Evolutionary conservation across 2,113 vertebrate genomes (phyloP).

Genomic region (Channa argus): DNA sequence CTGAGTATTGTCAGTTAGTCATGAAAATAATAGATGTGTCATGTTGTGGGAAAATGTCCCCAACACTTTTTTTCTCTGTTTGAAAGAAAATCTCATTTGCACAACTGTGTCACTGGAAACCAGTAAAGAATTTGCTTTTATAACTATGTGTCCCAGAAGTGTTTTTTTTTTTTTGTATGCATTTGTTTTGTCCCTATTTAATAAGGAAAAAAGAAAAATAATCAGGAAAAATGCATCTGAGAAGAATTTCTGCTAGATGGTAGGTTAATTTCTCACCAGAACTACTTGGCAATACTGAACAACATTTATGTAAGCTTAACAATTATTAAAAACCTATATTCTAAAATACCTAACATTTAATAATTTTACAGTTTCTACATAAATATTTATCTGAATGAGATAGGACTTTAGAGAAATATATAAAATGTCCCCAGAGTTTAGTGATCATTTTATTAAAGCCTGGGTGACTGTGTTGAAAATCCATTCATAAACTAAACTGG

Average conservation of each 20-base stretch:
- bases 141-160: constrained; percentile 31
- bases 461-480: constrained; percentile 72
- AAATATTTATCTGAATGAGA: not conserved
- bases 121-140: constrained; percentile 69
- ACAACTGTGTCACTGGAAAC: constrained; percentile 74
- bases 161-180: constrained; percentile 9
- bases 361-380: no score
- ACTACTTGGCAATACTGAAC: not conserved
- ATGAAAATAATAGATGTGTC: constrained; percentile 49
- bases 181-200: not conserved
- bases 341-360: not conserved
- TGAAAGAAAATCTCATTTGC: constrained; percentile 58
- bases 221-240: not conserved
- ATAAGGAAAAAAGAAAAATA: no score
- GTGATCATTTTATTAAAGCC: constrained; percentile 46
- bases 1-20: constrained; percentile 11
- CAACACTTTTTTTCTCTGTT: constrained; percentile 28
- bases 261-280: constrained; percentile 12
- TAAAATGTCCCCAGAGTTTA: not conserved
- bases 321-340: not conserved
- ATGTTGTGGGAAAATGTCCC: constrained; percentile 33
- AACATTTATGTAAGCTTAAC: not conserved
- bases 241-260: not conserved
- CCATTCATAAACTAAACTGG: constrained; percentile 71
- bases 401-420: not conserved